Base-by-base conservation (phyloP, 2,113 vertebrate genomes). In the Vicugna pacos region DNA sequence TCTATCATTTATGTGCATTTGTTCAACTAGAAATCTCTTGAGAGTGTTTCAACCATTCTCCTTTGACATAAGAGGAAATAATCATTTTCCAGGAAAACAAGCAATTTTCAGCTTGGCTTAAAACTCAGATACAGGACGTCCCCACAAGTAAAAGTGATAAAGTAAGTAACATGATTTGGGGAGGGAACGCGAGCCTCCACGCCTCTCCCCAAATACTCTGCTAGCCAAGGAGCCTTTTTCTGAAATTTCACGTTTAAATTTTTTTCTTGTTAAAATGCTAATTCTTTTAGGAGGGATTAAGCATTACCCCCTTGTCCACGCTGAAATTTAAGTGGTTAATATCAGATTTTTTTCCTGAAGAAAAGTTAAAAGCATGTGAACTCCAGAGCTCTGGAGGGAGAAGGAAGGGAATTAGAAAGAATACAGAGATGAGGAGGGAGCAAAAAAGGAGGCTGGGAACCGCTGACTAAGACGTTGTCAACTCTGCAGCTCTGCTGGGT, bases 201-300 rank as follows among this genome's bases (percentile, higher is more conserved):
- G 0, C 12, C 11, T 83, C 26, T 35, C 17, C 38, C 8, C 16
- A 42, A 48, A 90, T 42, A 54, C 50, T 90, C 32, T 83, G 87
- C 26, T 42, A 69, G 30, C 15, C 12, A 87, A 58, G 28, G 26
- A 76, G 0, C 17, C 6, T 46, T 80, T 79, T 50, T 30, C 69
- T 93, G 35, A 96, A 88, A 87, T 82, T 82, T 89, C 77, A 86
- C 62, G 70, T 46, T 64, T 22, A 38, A 16, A 56, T 50, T 6
- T 52, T 50, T 92, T 90, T 96, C 70, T 79, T 76, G 11, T 94
- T 92, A 96, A 94, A 96, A 93, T 91, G 6, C 11, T 91, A 96
- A 93, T 90, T 86, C 64, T 17, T 10, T 60, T 84, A 88, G 60
- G 46, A 91, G 11, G n/a, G 12, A 89, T 93, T 93, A 76, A 42